These are phyloP conservation scores for Nestor notabilis DNA, from an alignment of 2,113 vertebrate species.

Conservation along the genomic window DNA sequence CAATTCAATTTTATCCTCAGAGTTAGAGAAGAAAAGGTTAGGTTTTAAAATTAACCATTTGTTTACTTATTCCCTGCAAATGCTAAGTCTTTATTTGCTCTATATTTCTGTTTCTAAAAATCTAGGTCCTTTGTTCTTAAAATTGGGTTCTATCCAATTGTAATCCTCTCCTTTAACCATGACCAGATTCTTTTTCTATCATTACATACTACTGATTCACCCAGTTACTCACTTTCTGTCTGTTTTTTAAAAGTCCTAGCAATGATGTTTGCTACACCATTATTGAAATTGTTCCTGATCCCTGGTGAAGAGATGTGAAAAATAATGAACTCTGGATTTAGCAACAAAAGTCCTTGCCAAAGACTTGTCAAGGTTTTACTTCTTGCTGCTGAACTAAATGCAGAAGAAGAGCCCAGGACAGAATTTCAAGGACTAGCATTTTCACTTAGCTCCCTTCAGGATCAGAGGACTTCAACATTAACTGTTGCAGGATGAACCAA, in stretches of 20 bases:
- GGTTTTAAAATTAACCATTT: background rate
- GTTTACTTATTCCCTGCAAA: background rate
- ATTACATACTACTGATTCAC: background rate
- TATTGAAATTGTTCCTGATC: background rate
- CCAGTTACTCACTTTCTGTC: background rate
- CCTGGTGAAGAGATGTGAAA: background rate
- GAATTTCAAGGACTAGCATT: background rate
- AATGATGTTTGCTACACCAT: background rate
- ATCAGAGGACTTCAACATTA: background rate
- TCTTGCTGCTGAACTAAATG: background rate
- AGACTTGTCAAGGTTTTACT: background rate
- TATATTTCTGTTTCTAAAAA: background rate
- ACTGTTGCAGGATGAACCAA: background rate
- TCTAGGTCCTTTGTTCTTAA: background rate
- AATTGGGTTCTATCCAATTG: background rate
- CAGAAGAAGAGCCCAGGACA: background rate
- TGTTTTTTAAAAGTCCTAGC: background rate
- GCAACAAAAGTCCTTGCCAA: background rate
- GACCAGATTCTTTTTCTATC: background rate
- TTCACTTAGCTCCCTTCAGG: background rate
- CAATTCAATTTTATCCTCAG: background rate
- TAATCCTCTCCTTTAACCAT: background rate
- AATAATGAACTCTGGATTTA: background rate
- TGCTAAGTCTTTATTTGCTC: background rate
- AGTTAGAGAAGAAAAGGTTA: background rate